Evolutionary conservation across 1,140 invertebrate species (phyloP).

Genomic region (Pemphigus obesinymphae): DNA sequence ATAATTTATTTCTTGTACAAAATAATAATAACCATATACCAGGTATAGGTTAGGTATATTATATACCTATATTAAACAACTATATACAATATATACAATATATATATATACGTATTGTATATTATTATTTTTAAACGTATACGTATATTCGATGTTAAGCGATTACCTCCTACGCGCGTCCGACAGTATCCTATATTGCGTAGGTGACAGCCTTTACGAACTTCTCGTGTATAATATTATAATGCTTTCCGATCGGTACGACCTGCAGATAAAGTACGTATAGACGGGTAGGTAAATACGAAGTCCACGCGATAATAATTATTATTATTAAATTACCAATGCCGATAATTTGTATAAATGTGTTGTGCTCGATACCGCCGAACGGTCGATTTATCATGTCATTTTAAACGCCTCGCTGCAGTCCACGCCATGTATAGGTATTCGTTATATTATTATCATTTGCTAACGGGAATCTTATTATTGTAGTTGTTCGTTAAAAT

Average conservation of each 20-base stretch:
- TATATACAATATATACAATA: too few relatives aligned
- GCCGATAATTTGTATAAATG: neutral
- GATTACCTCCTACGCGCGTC: neutral
- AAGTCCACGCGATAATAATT: too few relatives aligned
- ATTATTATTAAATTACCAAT: neutral
- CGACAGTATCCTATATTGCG: neutral
- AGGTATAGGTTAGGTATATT: too few relatives aligned
- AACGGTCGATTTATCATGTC: neutral
- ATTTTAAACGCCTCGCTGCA: neutral
- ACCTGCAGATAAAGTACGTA: neutral
- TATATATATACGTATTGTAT: too few relatives aligned
- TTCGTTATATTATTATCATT: too few relatives aligned
- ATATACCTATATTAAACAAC: too few relatives aligned
- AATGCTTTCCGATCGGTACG: neutral
- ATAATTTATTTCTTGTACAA: neutral
- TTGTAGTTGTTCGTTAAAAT: neutral
- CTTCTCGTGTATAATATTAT: neutral
- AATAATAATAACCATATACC: too few relatives aligned
- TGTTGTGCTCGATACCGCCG: neutral
- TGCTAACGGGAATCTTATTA: neutral
- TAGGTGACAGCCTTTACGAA: neutral
- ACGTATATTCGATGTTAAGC: neutral
- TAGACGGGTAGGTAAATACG: too few relatives aligned
- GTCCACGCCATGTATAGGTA: neutral
- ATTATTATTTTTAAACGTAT: neutral